Evolutionary conservation across 2,113 vertebrate genomes (phyloP), one percentile per base, ranked within the genome.

Genomic region (Muscicapa adusta): DNA sequence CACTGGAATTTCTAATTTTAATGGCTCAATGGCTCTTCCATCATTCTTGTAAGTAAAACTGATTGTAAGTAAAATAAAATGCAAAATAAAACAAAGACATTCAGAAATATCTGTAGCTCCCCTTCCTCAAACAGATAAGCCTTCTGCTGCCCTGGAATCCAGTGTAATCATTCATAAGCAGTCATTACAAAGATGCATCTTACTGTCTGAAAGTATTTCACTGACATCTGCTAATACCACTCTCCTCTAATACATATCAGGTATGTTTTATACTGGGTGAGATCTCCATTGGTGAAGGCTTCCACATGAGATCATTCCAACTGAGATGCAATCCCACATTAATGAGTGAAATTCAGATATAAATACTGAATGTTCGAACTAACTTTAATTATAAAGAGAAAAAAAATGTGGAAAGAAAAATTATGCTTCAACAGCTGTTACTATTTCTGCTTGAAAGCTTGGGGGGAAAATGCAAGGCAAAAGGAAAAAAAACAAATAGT

Each of bases 401-500:
- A 83, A 38, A 79, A 77, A 89, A 28, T 19, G 12, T 62, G 28
- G 5, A 86, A 77, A 67, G 10, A 24, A 10, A 85, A 83, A 25
- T 53, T 58, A 58, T 26, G 7, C 5, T 91, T 88, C 74, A 85
- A 53, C 15, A 81, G 18, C 18, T 86, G 26, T 68, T 86, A 23
- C 4, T 74, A 54, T 76, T 71, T 75, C 24, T 45, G 14, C 20
- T 33, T 68, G 76, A 86, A 91, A 63, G 8, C 18, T 61, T 81
- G 5, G 7, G 2, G 8, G 1, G 1, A 11, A 17, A 58, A 18
- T 45, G 6, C 5, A 40, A 66, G 29, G 6, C 28, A 81, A 63
- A 75, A 15, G 7, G 9, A 10, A 5, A 15, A 5, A 15, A 14
- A 10, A 31, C 2, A 33, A n/a, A 33, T 24, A 6, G 2, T 12